These are phyloP conservation scores for Amphipyra berbera DNA, from an alignment of 2,888 invertebrate species.

Conservation along the genomic window DNA sequence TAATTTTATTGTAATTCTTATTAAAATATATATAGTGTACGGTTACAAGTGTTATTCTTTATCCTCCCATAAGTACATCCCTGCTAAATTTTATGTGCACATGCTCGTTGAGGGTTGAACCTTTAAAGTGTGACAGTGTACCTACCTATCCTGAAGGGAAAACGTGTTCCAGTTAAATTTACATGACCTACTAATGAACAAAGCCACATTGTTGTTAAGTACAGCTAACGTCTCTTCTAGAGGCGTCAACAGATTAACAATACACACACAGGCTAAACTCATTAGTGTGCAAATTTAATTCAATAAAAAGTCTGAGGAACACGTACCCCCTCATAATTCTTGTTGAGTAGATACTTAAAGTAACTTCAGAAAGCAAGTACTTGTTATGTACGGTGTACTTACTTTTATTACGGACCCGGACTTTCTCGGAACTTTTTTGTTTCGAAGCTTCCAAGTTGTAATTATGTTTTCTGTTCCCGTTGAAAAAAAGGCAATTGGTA, in stretches of 20 bases:
- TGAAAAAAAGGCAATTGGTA: slow-evolving; percentile 6
- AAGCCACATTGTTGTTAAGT: neutral
- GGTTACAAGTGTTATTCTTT: too few relatives aligned
- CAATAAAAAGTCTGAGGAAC: slow-evolving; percentile 59
- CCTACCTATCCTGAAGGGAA: neutral
- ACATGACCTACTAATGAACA: neutral
- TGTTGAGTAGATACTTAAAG: slow-evolving; percentile 63
- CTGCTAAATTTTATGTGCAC: too few relatives aligned
- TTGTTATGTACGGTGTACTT: slow-evolving; percentile 53
- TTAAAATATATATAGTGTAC: too few relatives aligned
- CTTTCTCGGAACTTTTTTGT: slow-evolving; percentile 42
- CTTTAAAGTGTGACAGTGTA: too few relatives aligned
- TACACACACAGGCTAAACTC: slow-evolving; percentile 24
- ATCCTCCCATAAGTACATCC: too few relatives aligned
- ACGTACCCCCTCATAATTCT: slow-evolving; percentile 61
- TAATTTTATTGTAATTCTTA: too few relatives aligned
- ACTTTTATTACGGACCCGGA: slow-evolving; percentile 40
- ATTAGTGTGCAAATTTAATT: slow-evolving; percentile 54
- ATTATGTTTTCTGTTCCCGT: slow-evolving; percentile 43
- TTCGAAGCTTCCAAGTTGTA: slow-evolving; percentile 29
- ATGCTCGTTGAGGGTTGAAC: too few relatives aligned
- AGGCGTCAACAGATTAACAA: slow-evolving; percentile 20
- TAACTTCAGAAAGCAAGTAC: slow-evolving; percentile 62
- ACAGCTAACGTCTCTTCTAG: neutral
- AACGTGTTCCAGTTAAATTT: neutral